Evolutionary conservation across 2,797 vertebrate species (phyloP).

Genomic region (Anomalospiza imberbis): DNA sequence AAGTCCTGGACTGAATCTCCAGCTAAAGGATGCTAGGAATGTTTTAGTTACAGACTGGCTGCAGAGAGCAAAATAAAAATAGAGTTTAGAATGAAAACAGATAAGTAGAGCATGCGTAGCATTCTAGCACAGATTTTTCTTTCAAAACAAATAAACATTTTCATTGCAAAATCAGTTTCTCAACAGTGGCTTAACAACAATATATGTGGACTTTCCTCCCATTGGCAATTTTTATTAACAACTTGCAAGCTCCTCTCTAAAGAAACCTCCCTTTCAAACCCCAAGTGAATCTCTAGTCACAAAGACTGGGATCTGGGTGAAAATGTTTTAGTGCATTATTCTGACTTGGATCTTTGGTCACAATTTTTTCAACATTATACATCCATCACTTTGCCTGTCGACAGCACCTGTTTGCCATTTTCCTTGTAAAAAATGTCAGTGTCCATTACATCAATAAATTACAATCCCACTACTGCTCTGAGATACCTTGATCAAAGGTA

Average conservation of each 20-base stretch:
- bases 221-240: not conserved
- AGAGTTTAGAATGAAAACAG: not conserved
- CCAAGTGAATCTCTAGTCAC: not conserved
- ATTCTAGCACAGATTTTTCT: not conserved
- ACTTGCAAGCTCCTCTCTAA: not conserved
- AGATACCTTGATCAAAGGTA: not conserved
- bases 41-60: constrained; percentile 10
- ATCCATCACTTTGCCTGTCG: not conserved
- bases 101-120: not conserved
- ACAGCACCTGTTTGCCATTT: not conserved
- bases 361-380: not conserved
- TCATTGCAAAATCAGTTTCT: not conserved
- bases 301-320: not conserved
- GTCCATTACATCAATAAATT: not conserved
- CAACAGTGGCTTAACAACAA: not conserved
- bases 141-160: not conserved
- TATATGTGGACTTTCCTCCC: not conserved
- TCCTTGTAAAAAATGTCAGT: not conserved
- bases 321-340: not conserved
- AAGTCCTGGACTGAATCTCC: not conserved
- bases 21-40: constrained; percentile 23
- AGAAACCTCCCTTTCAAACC: not conserved
- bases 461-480: not conserved
- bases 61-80: constrained; percentile 17
- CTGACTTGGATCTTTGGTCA: not conserved